phyloP scores from a whole-genome alignment of 1,140 invertebrate species.

The Musca domestica region DNA sequence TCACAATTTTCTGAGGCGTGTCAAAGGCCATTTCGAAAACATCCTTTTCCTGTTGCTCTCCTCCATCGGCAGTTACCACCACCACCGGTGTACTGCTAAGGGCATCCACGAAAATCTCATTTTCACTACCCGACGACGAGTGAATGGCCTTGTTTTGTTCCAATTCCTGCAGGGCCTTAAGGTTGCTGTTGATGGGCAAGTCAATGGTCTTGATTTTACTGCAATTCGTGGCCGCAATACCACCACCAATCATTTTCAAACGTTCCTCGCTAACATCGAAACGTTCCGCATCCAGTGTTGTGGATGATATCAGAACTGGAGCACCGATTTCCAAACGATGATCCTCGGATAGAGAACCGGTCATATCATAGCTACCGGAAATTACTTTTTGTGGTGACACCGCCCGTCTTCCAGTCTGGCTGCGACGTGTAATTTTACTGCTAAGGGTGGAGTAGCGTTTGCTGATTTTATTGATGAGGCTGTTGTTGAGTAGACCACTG shows the following conservation, averaged over 20 bases:
- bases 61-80: not conserved
- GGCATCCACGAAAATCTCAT: conserved; percentile 47
- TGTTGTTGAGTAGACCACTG: conserved; percentile 31
- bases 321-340: conserved; percentile 51
- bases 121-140: conserved; percentile 38
- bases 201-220: conserved; percentile 14
- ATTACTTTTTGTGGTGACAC: conserved; percentile 37
- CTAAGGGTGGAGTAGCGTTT: conserved; percentile 50
- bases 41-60: conserved; percentile 15
- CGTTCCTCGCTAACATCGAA: conserved; percentile 47
- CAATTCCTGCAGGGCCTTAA: conserved; percentile 10
- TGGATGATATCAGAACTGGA: conserved; percentile 50
- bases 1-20: not conserved
- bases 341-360: conserved; percentile 47
- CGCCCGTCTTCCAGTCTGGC: conserved; percentile 33
- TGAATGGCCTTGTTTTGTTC: not conserved
- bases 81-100: conserved; percentile 33
- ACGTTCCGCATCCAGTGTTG: conserved; percentile 47
- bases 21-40: conserved; percentile 18
- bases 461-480: conserved; percentile 42
- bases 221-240: conserved; percentile 40
- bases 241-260: conserved; percentile 44
- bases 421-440: conserved; percentile 41
- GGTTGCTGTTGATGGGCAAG: conserved; percentile 31
- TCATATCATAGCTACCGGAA: conserved; percentile 52